Evolutionary conservation across 2,797 vertebrate genomes (phyloP).

Genomic region (Acanthurus tractus): DNA sequence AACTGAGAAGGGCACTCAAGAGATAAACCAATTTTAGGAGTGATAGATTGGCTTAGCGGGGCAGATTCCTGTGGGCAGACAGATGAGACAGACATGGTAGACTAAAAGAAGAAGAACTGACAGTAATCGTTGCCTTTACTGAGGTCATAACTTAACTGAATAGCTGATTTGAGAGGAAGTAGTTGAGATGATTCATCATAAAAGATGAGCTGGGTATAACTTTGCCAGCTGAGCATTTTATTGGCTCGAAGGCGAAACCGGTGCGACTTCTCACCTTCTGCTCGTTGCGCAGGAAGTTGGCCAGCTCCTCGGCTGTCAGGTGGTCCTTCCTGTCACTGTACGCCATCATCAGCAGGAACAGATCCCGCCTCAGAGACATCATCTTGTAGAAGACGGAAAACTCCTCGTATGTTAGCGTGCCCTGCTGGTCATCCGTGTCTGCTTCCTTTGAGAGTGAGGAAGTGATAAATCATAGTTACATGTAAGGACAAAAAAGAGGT

Average conservation of each 20-base stretch:
- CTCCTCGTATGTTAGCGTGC: conserved; percentile 95
- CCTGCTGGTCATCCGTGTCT: conserved; percentile 97
- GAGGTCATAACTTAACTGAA: conserved; percentile 20
- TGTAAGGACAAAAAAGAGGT: not conserved
- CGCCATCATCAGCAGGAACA: conserved; percentile 93
- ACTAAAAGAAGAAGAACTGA: conserved; percentile 23
- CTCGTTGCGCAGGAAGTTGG: conserved; percentile 91
- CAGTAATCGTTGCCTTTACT: conserved; percentile 17
- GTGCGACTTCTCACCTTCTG: conserved; percentile 87
- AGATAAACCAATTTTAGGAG: conserved; percentile 60
- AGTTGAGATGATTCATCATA: conserved; percentile 5
- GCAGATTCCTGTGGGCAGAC: conserved; percentile 53
- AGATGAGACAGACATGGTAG: conserved; percentile 40
- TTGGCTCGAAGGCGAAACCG: not conserved
- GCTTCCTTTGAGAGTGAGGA: conserved; percentile 88
- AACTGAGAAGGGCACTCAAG: conserved; percentile 14
- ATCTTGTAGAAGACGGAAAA: conserved; percentile 99
- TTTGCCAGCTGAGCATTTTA: not conserved
- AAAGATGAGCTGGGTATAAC: not conserved
- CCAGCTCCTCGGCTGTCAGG: conserved; percentile 92
- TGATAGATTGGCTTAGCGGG: conserved; percentile 56
- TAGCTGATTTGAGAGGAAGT: not conserved
- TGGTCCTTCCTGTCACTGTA: conserved; percentile 98
- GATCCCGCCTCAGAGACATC: conserved; percentile 96
- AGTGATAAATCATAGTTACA: not conserved